Percentiles rank a stretch among this genome's conserved stretches.
phyloP scores from a whole-genome alignment of 1,140 invertebrate genomes.

The Drosophila aff. region DNA sequence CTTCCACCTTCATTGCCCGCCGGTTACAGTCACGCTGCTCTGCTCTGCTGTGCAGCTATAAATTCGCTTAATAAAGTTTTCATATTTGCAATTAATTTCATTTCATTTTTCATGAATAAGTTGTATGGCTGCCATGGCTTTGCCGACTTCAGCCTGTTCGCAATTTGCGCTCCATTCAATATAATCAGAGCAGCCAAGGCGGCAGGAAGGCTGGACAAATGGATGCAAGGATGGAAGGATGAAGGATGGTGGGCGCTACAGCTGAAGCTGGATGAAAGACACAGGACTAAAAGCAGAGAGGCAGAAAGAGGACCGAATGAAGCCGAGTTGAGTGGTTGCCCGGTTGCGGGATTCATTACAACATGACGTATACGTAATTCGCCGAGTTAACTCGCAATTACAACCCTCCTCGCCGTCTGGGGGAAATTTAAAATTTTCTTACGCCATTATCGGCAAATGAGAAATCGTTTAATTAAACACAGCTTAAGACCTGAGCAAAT shows the following conservation, averaged over 20 bases:
- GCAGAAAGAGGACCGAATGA: slow-evolving; percentile 1
- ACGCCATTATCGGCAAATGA: slow-evolving; percentile 54
- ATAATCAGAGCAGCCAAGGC: slow-evolving; percentile 55
- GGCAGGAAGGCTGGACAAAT: slow-evolving; percentile 26
- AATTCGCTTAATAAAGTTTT: slow-evolving; percentile 78
- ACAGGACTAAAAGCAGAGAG: not conserved
- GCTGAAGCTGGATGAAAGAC: slow-evolving; percentile 1
- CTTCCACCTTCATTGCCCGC: slow-evolving; percentile 24
- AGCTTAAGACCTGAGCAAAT: slow-evolving; percentile 21
- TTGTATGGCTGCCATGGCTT: slow-evolving; percentile 46
- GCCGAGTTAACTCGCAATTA: slow-evolving; percentile 38
- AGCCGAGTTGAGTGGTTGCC: slow-evolving; percentile 7
- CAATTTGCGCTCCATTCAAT: slow-evolving; percentile 74
- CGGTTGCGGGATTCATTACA: slow-evolving; percentile 53
- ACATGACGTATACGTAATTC: slow-evolving; percentile 64
- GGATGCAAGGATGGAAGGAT: slow-evolving; percentile 19
- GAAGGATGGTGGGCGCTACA: not conserved
- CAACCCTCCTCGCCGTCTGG: not conserved
- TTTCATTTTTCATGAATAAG: slow-evolving; percentile 75
- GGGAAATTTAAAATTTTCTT: slow-evolving; percentile 40
- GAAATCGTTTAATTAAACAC: slow-evolving; percentile 62
- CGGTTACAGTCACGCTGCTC: slow-evolving; percentile 2
- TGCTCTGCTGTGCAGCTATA: slow-evolving; percentile 40
- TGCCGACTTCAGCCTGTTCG: slow-evolving; percentile 52
- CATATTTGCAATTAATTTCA: slow-evolving; percentile 78